phyloP scores from a whole-genome alignment of 1,140 invertebrate species.

The Aphaenogaster floridana region DNA sequence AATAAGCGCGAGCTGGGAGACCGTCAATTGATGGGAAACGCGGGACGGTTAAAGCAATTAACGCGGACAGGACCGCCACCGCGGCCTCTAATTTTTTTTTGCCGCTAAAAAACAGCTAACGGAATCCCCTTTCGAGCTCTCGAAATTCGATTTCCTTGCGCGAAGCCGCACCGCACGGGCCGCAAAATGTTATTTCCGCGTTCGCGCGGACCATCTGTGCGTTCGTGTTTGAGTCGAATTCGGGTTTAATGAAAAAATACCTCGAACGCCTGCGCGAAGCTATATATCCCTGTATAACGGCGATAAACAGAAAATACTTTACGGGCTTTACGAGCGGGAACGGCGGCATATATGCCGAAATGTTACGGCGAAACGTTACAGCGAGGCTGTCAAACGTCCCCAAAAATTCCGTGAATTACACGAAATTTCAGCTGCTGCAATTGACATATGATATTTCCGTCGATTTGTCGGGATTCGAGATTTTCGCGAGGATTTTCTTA shows the following conservation, averaged over 20 bases:
- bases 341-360: not conserved
- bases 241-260: slow-evolving; percentile 61
- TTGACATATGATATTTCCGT: slow-evolving; percentile 23
- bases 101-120: slow-evolving; percentile 40
- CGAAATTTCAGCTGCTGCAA: slow-evolving; percentile 12
- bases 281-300: slow-evolving; percentile 37
- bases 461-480: not conserved
- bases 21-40: slow-evolving; percentile 38
- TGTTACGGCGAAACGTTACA: slow-evolving; percentile 31
- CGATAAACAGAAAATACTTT: slow-evolving; percentile 57
- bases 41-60: slow-evolving; percentile 51
- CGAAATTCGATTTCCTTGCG: slow-evolving; percentile 54
- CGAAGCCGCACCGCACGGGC: slow-evolving; percentile 35
- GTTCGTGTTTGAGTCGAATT: slow-evolving; percentile 31
- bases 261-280: slow-evolving; percentile 14
- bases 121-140: slow-evolving; percentile 45
- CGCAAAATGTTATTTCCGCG: slow-evolving; percentile 57
- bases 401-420: slow-evolving; percentile 49
- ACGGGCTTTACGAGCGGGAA: slow-evolving; percentile 23
- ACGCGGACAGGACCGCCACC: not conserved
- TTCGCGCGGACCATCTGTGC: slow-evolving; percentile 31
- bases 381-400: slow-evolving; percentile 11
- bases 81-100: slow-evolving; percentile 42
- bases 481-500: not conserved
- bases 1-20: slow-evolving; percentile 41